Percentiles rank a stretch among this genome's conserved stretches.
These are phyloP conservation scores for Pseudanteris insignis DNA, from an alignment of 2,888 invertebrate species.

Conservation along the genomic window DNA sequence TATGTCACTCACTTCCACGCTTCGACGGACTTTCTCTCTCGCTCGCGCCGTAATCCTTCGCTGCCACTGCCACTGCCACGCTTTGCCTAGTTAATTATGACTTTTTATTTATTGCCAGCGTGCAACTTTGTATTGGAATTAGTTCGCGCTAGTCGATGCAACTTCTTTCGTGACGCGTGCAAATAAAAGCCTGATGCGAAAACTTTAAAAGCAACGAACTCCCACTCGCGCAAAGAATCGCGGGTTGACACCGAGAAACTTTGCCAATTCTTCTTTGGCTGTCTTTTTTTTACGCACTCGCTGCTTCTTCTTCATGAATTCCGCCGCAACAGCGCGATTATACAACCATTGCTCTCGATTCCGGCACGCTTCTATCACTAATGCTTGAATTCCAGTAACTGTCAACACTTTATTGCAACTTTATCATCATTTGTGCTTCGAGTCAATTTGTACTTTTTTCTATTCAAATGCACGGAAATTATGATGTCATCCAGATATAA, in stretches of 20 bases:
- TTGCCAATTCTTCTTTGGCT: slow-evolving; percentile 37
- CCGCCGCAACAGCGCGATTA: slow-evolving; percentile 16
- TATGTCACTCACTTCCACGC: slow-evolving; percentile 29
- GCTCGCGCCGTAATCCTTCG: not conserved
- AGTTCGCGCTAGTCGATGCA: slow-evolving; percentile 23
- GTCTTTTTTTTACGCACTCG: slow-evolving; percentile 14
- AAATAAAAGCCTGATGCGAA: slow-evolving; percentile 46
- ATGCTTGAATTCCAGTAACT: slow-evolving; percentile 1
- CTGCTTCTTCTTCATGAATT: slow-evolving; percentile 4
- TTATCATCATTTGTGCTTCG: not conserved
- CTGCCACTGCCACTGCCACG: not conserved
- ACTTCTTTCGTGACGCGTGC: slow-evolving; percentile 48
- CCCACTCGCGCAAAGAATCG: slow-evolving; percentile 22
- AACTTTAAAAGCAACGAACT: slow-evolving; percentile 27
- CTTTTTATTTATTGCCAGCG: slow-evolving; percentile 56
- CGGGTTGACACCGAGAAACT: slow-evolving; percentile 44
- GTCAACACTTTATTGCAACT: slow-evolving; percentile 6
- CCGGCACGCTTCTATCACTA: not conserved
- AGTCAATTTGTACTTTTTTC: too few relatives aligned
- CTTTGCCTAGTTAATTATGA: slow-evolving; percentile 51
- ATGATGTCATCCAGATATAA: too few relatives aligned
- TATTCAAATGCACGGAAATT: too few relatives aligned
- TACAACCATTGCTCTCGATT: slow-evolving; percentile 11
- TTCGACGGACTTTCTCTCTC: slow-evolving; percentile 11
- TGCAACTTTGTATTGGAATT: slow-evolving; percentile 47